Evolutionary conservation across 2,888 invertebrate species (phyloP).

Genomic region (Parascotia fuliginaria): DNA sequence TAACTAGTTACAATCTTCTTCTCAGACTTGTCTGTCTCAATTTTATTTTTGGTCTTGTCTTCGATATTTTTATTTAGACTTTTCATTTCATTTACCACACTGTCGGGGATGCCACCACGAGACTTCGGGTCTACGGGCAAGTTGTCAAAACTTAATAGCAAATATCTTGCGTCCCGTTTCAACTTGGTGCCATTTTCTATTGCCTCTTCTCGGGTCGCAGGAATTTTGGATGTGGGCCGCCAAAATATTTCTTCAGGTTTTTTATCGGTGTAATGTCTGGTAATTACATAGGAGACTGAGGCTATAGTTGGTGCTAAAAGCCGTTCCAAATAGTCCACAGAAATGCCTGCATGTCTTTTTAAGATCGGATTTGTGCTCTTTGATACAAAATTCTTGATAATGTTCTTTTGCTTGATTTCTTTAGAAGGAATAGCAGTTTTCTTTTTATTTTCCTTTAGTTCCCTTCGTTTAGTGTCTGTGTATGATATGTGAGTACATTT

Average conservation of each 20-base stretch:
- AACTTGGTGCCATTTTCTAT: not conserved
- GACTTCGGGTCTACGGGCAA: not conserved
- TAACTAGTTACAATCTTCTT: too few relatives aligned
- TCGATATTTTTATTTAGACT: not conserved
- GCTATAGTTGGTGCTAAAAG: constrained; percentile 28
- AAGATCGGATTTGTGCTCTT: not conserved
- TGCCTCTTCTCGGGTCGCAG: not conserved
- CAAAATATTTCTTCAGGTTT: constrained; percentile 3
- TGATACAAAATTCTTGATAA: not conserved
- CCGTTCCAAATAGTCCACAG: constrained; percentile 18
- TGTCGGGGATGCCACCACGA: too few relatives aligned
- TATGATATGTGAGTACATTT: constrained; percentile 31
- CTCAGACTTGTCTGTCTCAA: too few relatives aligned
- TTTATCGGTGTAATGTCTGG: not conserved
- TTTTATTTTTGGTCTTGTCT: not conserved
- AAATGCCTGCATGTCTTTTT: not conserved
- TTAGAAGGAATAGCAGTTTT: not conserved
- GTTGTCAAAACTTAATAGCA: constrained; percentile 8
- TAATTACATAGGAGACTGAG: constrained; percentile 21
- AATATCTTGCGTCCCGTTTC: constrained; percentile 14
- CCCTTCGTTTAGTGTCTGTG: constrained; percentile 1
- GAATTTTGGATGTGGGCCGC: constrained; percentile 9
- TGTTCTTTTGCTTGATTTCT: not conserved
- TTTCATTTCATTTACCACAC: too few relatives aligned
- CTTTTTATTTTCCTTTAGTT: not conserved